phyloP scores from a whole-genome alignment of 2,113 vertebrate genomes.

The Protobothrops mucrosquamatus region DNA sequence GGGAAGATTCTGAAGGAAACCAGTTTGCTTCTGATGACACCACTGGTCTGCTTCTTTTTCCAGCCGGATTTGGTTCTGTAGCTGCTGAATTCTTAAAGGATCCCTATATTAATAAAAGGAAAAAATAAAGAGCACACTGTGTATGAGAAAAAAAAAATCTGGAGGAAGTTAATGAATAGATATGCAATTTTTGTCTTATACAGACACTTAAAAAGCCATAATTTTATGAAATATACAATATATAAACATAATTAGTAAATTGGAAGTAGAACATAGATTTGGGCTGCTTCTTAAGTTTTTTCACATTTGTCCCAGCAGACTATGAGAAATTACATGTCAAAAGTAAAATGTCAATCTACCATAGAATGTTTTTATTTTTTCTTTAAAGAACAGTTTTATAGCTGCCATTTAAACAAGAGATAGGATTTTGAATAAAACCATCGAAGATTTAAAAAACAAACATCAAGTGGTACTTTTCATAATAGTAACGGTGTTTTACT shows the following conservation, averaged over 20 bases:
- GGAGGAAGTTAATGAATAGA: background rate
- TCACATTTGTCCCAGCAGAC: background rate
- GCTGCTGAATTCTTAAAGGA: conserved; percentile 86
- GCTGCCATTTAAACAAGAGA: background rate
- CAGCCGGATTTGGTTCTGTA: conserved; percentile 89
- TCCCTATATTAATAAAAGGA: conserved; percentile 74
- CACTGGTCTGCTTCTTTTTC: conserved; percentile 83
- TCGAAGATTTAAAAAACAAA: background rate
- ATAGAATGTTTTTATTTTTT: background rate
- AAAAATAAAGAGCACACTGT: conserved; percentile 20
- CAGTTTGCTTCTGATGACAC: conserved; percentile 66
- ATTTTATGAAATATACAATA: background rate
- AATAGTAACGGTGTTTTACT: background rate
- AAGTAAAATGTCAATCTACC: background rate
- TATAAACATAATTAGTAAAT: background rate
- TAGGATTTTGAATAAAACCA: background rate
- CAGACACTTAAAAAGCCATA: background rate
- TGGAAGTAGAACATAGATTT: background rate
- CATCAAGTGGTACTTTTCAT: background rate
- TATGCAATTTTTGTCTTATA: background rate
- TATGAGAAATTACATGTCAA: background rate
- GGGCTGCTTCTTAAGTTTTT: background rate
- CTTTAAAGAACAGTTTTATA: background rate
- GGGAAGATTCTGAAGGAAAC: conserved; percentile 60
- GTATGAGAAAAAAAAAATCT: conserved; percentile 21